Conservation (phyloP, 37 sponge, comb jelly and placozoan species). For the Mnemiopsis leidyi region DNA sequence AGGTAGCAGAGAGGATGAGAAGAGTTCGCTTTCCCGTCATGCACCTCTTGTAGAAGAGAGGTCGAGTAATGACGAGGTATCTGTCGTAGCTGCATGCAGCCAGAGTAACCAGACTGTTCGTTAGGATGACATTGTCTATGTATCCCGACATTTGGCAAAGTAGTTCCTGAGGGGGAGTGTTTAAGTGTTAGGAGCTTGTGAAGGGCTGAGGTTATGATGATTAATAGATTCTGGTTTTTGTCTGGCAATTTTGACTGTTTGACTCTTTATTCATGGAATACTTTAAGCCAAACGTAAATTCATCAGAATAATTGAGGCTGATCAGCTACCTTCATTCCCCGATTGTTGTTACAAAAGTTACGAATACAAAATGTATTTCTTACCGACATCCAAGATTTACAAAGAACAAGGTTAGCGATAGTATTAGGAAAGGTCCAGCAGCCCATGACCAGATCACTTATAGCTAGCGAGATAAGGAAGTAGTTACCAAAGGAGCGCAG, state of each 20-base stretch:
- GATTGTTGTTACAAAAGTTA: no score
- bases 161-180: neutral
- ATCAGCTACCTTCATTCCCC: no score
- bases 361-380: neutral
- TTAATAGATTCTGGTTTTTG: no score
- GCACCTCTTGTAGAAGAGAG: conserved; percentile 48
- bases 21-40: conserved; percentile 52
- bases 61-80: conserved; percentile 41
- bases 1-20: conserved; percentile 10
- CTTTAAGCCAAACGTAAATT: no score
- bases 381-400: conserved; percentile 57
- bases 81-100: conserved; percentile 61
- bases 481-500: conserved; percentile 49
- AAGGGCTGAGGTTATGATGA: no score
- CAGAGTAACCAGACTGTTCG: conserved; percentile 47
- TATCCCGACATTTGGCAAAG: conserved; percentile 39
- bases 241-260: no score
- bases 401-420: conserved; percentile 37
- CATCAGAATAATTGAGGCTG: no score
- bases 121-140: conserved; percentile 63
- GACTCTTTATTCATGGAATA: no score
- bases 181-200: neutral
- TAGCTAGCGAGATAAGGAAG: conserved; percentile 57
- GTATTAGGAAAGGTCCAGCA: conserved; percentile 52
- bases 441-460: conserved; percentile 58